Percentiles rank a stretch among this genome's conserved stretches.
These are phyloP conservation scores for Limnephilus lunatus DNA, from an alignment of 2,888 invertebrate genomes.

Conservation along the genomic window DNA sequence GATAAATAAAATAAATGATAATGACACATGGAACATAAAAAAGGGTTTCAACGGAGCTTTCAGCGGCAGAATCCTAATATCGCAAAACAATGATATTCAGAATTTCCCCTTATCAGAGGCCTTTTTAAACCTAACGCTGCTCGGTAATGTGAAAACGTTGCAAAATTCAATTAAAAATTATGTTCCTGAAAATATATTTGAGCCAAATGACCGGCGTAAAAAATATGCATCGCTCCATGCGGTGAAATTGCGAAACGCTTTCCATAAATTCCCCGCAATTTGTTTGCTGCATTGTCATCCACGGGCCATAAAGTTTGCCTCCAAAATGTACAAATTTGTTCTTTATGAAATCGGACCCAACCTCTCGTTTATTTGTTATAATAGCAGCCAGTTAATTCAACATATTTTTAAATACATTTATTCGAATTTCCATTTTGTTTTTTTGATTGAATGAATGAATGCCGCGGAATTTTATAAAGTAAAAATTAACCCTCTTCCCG, in stretches of 20 bases:
- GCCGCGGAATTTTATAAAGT: too few species aligned
- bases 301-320: neutral
- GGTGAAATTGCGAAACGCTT: constrained; percentile 7
- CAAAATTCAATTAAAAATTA: neutral
- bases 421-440: too few species aligned
- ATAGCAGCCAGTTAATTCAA: neutral
- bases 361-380: neutral
- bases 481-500: too few species aligned
- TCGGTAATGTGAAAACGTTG: neutral
- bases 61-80: neutral
- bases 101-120: neutral
- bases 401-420: neutral
- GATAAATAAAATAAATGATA: too few species aligned
- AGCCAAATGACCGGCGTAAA: neutral
- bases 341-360: neutral
- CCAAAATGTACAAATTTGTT: neutral
- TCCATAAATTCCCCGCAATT: neutral
- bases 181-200: neutral
- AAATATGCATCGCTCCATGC: neutral
- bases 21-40: too few species aligned
- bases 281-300: neutral
- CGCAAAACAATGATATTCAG: neutral
- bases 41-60: too few species aligned
- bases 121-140: neutral
- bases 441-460: too few species aligned